Percentiles rank a stretch among this genome's conserved stretches.
These are phyloP conservation scores for Timandra comae DNA, from an alignment of 2,888 invertebrate species.

Conservation along the genomic window DNA sequence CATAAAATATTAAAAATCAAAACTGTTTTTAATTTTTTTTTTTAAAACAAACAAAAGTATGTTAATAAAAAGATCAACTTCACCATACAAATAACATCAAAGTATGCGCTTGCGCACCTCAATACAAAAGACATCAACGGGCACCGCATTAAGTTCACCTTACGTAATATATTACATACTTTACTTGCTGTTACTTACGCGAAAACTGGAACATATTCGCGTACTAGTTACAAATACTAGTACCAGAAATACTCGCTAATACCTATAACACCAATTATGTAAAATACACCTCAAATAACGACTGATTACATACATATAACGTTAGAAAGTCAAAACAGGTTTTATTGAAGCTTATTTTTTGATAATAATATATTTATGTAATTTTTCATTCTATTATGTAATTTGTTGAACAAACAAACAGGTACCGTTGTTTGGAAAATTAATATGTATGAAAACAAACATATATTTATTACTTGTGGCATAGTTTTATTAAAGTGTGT, in stretches of 20 bases:
- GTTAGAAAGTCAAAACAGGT: background rate
- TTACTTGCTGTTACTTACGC: constrained; percentile 4
- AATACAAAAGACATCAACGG: constrained; percentile 44
- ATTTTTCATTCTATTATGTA: background rate
- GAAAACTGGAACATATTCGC: background rate
- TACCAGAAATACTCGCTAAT: background rate
- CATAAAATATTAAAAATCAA: no score
- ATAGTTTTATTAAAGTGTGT: no score
- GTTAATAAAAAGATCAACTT: no score
- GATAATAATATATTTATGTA: background rate
- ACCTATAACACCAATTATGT: background rate
- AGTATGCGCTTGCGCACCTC: constrained; percentile 15
- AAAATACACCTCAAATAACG: background rate
- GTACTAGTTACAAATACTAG: background rate
- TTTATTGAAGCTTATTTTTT: background rate
- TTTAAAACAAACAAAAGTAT: no score
- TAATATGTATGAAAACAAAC: no score
- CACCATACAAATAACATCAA: no score
- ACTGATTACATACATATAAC: background rate
- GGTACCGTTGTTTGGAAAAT: no score
- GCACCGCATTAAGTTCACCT: constrained; percentile 14
- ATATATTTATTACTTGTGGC: no score
- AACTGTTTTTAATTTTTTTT: no score
- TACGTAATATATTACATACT: constrained; percentile 22
- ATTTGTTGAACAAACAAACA: background rate